Evolutionary conservation across 2,888 invertebrate species (phyloP).

Genomic region (Melieria omissa): DNA sequence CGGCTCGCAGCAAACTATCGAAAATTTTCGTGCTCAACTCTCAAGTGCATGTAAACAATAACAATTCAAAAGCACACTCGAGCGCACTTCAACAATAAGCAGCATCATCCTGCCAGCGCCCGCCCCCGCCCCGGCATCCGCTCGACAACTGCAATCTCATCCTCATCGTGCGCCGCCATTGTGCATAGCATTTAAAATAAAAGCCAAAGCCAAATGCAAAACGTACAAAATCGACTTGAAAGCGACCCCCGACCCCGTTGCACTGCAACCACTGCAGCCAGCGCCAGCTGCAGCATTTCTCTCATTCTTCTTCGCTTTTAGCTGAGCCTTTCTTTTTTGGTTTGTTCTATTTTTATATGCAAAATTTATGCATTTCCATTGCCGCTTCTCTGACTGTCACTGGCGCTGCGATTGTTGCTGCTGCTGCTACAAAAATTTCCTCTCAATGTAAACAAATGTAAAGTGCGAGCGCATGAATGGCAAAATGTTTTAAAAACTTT

Average conservation of each 20-base stretch:
- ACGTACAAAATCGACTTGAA: neutral
- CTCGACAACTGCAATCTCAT: too few relatives aligned
- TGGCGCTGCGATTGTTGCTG: too few relatives aligned
- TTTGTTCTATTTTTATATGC: neutral
- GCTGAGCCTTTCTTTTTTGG: neutral
- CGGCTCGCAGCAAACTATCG: neutral
- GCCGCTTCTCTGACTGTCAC: neutral
- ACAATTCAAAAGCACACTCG: constrained; percentile 12
- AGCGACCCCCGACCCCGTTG: neutral
- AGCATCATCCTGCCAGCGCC: constrained; percentile 1
- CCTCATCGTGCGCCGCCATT: neutral
- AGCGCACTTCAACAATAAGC: constrained; percentile 26
- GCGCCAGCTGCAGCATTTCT: neutral
- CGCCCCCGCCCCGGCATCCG: too few relatives aligned
- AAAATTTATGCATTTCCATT: constrained; percentile 1
- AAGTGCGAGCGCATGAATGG: neutral
- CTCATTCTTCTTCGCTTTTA: neutral
- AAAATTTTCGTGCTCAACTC: constrained; percentile 1
- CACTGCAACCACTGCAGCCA: neutral
- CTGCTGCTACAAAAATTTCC: neutral
- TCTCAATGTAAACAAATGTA: neutral
- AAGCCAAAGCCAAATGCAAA: neutral
- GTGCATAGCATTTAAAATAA: constrained; percentile 11
- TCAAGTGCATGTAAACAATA: constrained; percentile 25
- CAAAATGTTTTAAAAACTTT: neutral